Evolutionary conservation across 2,113 vertebrate genomes (phyloP).

Genomic region (Solea solea): DNA sequence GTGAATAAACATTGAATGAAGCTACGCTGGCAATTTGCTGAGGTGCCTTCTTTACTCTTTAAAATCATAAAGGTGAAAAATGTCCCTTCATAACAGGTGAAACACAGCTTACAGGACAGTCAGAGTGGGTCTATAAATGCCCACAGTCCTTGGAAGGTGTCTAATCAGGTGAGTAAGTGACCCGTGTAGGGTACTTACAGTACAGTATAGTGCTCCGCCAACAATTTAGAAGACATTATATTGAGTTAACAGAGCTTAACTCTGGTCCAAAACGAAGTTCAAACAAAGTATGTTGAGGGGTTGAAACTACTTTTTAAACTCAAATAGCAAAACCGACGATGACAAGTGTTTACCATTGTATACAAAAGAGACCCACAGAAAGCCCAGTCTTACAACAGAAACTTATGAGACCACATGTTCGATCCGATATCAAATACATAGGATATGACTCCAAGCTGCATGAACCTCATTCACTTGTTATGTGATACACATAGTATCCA

Average conservation of each 20-base stretch:
- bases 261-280: neutral
- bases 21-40: neutral
- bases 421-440: no score
- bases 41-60: neutral
- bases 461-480: no score
- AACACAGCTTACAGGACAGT: slow-evolving; percentile 1
- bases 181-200: neutral
- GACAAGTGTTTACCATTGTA: no score
- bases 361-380: no score
- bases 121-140: neutral
- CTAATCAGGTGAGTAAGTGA: slow-evolving; percentile 10
- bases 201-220: neutral
- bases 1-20: neutral
- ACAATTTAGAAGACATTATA: neutral
- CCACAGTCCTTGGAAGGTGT: slow-evolving; percentile 16
- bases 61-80: slow-evolving; percentile 28
- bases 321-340: neutral
- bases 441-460: no score
- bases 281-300: neutral
- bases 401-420: no score
- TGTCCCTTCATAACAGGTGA: neutral
- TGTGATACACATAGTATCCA: no score
- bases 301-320: neutral
- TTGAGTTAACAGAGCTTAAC: neutral
- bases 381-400: no score